Evolutionary conservation across 2,113 vertebrate species (phyloP).

Genomic region (Siphamia tubifer): DNA sequence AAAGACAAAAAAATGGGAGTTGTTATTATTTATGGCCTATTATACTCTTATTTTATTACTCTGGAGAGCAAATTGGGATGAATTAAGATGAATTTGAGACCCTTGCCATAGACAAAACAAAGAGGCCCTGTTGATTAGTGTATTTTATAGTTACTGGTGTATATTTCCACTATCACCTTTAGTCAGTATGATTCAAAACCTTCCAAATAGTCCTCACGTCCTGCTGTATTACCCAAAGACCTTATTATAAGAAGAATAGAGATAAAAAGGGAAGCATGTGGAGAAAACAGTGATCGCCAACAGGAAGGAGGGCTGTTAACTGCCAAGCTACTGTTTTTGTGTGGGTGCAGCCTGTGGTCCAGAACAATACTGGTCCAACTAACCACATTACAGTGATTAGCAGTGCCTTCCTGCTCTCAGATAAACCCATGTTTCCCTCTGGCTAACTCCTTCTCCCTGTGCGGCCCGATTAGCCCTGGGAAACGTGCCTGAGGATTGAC

Average conservation of each 20-base stretch:
- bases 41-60: too few species aligned
- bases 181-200: too few species aligned
- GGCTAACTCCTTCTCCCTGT: constrained; percentile 15
- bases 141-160: too few species aligned
- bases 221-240: not conserved
- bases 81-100: too few species aligned
- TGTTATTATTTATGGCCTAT: too few species aligned
- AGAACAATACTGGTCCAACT: constrained; percentile 25
- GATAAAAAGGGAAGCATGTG: not conserved
- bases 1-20: too few species aligned
- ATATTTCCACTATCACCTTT: too few species aligned
- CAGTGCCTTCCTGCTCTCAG: constrained; percentile 13
- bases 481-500: constrained; percentile 59
- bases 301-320: not conserved
- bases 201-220: not conserved
- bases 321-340: not conserved
- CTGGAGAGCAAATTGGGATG: too few species aligned
- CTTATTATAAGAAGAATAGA: not conserved
- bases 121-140: too few species aligned
- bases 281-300: not conserved
- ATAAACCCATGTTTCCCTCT: constrained; percentile 22
- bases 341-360: not conserved
- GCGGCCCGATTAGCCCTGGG: constrained; percentile 12
- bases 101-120: too few species aligned
- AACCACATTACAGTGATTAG: constrained; percentile 53